phyloP scores from a whole-genome alignment of 2,797 vertebrate genomes.

The Girardinus metallicus region DNA sequence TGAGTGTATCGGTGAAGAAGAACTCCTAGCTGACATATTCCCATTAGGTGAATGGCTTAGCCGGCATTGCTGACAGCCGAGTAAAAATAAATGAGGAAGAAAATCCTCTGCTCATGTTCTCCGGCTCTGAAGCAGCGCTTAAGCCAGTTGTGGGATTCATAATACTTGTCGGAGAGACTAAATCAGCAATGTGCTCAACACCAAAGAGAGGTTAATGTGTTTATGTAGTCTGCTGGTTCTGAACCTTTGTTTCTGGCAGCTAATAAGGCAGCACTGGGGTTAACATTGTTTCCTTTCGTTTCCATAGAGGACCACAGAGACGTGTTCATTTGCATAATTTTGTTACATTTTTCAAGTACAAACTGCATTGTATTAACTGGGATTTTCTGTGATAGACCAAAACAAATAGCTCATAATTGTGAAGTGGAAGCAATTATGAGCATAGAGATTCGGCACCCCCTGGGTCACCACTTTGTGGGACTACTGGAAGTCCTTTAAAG shows the following conservation, averaged over 20 bases:
- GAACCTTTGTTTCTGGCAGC: not conserved
- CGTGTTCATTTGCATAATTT: not conserved
- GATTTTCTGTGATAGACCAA: not conserved
- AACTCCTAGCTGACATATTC: not conserved
- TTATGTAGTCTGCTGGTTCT: not conserved
- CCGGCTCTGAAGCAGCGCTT: not conserved
- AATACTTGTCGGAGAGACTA: not conserved
- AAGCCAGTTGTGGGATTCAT: not conserved
- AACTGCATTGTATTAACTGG: not conserved
- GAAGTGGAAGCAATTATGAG: not conserved
- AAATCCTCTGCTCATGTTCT: not conserved
- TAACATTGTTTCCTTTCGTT: not conserved
- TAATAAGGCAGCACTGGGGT: not conserved
- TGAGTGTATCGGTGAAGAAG: not conserved
- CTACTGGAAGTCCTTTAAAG: not conserved
- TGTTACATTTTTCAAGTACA: not conserved
- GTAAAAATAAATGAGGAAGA: not conserved
- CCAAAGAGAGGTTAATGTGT: not conserved
- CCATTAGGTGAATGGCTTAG: not conserved
- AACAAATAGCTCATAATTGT: not conserved
- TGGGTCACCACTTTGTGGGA: no score
- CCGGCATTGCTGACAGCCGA: not conserved
- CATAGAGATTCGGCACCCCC: not conserved
- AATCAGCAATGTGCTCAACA: not conserved
- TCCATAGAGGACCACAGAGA: not conserved